Percentiles rank a stretch among this genome's conserved stretches.
phyloP scores from a whole-genome alignment of 2,888 invertebrate genomes.

The Punctoribates punctum region DNA sequence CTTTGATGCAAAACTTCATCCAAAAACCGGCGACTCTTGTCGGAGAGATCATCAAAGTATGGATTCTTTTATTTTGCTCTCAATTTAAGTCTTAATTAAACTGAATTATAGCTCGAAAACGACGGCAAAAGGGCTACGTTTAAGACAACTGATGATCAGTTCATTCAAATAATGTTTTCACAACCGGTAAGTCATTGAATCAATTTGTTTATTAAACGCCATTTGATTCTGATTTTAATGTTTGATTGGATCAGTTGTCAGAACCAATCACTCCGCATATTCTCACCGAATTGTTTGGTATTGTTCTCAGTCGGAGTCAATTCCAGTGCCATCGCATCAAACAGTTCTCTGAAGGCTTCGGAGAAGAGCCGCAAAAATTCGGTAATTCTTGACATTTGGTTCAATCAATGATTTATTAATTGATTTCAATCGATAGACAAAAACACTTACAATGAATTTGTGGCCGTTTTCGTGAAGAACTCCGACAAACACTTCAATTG shows the following conservation, averaged over 20 bases:
- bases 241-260: not conserved
- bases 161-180: slow-evolving; percentile 15
- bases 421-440: not conserved
- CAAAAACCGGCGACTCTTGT: slow-evolving; percentile 21
- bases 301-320: slow-evolving; percentile 25
- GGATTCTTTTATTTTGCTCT: not conserved
- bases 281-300: slow-evolving; percentile 12
- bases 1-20: slow-evolving; percentile 27
- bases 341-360: not conserved
- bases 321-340: slow-evolving; percentile 14
- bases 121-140: slow-evolving; percentile 34
- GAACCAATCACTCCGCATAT: not conserved
- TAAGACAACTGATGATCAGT: slow-evolving; percentile 38
- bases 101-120: not conserved
- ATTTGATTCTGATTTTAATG: not conserved
- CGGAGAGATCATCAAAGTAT: slow-evolving; percentile 28
- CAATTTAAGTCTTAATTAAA: not conserved
- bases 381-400: not conserved
- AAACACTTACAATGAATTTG: slow-evolving; percentile 29
- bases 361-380: not conserved
- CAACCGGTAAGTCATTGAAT: slow-evolving; percentile 31
- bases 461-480: slow-evolving; percentile 2
- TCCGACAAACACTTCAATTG: slow-evolving; percentile 31
- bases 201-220: not conserved
- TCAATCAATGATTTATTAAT: not conserved